Base-by-base conservation (phyloP, 2,888 invertebrate genomes). In the Gastrophysa polygoni region DNA sequence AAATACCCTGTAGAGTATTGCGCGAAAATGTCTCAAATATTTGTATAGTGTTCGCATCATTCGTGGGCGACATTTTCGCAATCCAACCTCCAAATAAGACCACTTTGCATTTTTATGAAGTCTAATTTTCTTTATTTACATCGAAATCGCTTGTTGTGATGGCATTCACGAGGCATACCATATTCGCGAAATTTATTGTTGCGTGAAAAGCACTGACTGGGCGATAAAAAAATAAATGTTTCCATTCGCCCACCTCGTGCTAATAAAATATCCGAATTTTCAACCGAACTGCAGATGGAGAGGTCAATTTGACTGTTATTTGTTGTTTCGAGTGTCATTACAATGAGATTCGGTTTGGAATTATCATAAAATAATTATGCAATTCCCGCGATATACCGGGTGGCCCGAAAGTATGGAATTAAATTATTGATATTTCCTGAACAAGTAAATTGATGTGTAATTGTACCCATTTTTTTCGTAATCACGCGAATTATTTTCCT, bases 61-160 rank as follows among this genome's bases (percentile, higher is more conserved):
- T 38, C 14, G 3, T n/a, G 29, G 6, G 29, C 29, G 29, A 55
- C 10, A 44, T 16, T 63, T 44, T 59, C 49, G 57, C 57, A 62
- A 65, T 17, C 48, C 55, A 59, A 54, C 64, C 64, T 65, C 61
- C 61, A 48, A 61, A 65, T 56, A 62, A 55, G 38, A 51, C 47
- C 56, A 59, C 51, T 65, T 61, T 48, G 57, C 59, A 59, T 59
- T 52, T 52, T 29, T 38, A 44, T 51, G n/a, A 38, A 34, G 34
- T 20, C 54, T 43, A 38, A 54, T 54, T 54, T 54, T 16, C 43
- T 24, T 24, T 54, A 43, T 43, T 54, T 43, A 43, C 54, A 54
- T 54, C 24, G 34, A 44, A 44, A 54, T n/a, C 43, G 54, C 44
- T 54, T 54, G 54, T 54, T 54, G 21, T 44, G 43, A 54, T 54